Evolutionary conservation across 2,888 invertebrate species (phyloP), one percentile per base, ranked within the genome.

Genomic region (Erebia ligea): DNA sequence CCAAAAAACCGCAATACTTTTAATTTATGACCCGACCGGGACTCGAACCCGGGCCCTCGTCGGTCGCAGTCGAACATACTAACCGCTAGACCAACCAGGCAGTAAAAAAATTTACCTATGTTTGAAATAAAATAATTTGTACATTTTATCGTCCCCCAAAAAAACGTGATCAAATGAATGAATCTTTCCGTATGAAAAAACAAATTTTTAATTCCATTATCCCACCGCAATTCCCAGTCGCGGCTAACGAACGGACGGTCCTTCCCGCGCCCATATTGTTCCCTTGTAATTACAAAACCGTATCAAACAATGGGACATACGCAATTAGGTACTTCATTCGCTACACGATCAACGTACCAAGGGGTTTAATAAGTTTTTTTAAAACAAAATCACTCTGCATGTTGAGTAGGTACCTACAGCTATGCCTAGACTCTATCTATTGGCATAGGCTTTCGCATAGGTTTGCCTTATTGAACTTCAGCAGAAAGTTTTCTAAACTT

Each of bases 221-320:
- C 48, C 40, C 21, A n/a, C 61, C 61, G 42, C 61, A 61, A 61
- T 58, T 17, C 42, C 11, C 61, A 42, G 13, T 61, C 19, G 61
- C 8, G 19, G 62, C 62, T 62, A 62, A 62, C 62, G 62, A 62
- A 62, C 62, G 62, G 19, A 3, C 59, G 13, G 19, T n/a, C 45
- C 40, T 17, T 11, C 17, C 59, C 42, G 17, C 42, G 13, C 21
- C 17, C 45, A 45, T 62, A 62, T 62, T 62, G 62, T 62, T 62
- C 62, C 62, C 48, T 45, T 62, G 48, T 62, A 62, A 62, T 62
- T 62, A 62, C 48, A 62, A 62, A 62, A 62, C 62, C 62, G 62
- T 62, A 62, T 59, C 57, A 34, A n/a, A 48, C 62, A 62, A 62
- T 62, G 62, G 48, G 62, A 62, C 62, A 62, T 45, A 62, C 62